Base-by-base conservation (phyloP, 2,797 vertebrate genomes). In the Salmo trutta region DNA sequence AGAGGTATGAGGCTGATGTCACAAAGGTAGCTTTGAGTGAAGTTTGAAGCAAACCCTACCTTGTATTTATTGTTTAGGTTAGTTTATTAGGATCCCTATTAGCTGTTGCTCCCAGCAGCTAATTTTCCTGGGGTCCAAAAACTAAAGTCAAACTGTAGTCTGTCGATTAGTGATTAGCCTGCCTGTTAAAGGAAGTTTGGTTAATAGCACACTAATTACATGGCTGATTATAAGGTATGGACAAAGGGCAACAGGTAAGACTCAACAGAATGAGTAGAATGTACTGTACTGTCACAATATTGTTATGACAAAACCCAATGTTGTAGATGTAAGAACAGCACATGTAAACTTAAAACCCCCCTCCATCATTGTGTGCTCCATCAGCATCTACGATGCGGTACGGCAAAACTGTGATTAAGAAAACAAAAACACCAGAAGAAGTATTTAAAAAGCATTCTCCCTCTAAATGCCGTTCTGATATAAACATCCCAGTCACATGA, bases 401-500 rank as follows among this genome's bases (percentile, higher is more conserved):
- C 56, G 0, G 41, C 41, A 3, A 53, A 69, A 72, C 51, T 33
- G 53, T 24, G 52, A 69, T 54, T 10, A 59, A 70, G 53, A 31
- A n/a, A 74, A 56, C 21, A 33, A 56, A 33, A 3, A 70, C 62
- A 77, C 36, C 31, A 67, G 27, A 68, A 36, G 59, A 5, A 33
- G n/a, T 53, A 74, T 70, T 24, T 75, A 54, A 56, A 54, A 72
- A 31, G 71, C 52, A 17, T 16, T 14, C 15, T 71, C 69, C 70
- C 73, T 19, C 56, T 47, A 64, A 77, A 79, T 19, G 31, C 29
- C 83, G 33, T 76, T 80, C 73, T 73, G 66, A 64, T 69, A 77
- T 80, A 79, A 76, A 81, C 65, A 78, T 0, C 29, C 33, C 67
- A 33, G 52, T 7, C 12, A 5, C 33, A 21, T 8, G 19, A 19